phyloP scores from a whole-genome alignment of 2,888 invertebrate genomes.

The Drosophila kanekoi region DNA sequence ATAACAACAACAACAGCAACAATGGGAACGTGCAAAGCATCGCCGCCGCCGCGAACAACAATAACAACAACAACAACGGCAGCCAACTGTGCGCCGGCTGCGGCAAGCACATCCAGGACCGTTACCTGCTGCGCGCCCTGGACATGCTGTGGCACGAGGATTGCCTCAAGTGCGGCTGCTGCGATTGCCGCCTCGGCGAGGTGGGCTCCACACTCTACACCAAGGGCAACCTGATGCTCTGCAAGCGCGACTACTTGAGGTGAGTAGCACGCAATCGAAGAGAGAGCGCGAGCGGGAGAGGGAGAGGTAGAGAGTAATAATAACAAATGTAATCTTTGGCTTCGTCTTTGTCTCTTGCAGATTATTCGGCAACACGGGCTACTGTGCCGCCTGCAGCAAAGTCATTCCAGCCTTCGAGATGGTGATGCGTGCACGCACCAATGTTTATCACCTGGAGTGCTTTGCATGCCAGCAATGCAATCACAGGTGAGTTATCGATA shows the following conservation, averaged over 20 bases:
- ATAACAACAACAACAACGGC: slow-evolving; percentile 82
- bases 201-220: slow-evolving; percentile 98
- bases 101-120: slow-evolving; percentile 96
- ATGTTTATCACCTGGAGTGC: slow-evolving; percentile 99
- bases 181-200: slow-evolving; percentile 98
- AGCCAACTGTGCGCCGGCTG: slow-evolving; percentile 96
- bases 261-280: slow-evolving; percentile 76
- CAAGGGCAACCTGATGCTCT: slow-evolving; percentile 97
- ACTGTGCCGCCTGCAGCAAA: slow-evolving; percentile 98
- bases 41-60: slow-evolving; percentile 73
- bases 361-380: slow-evolving; percentile 97
- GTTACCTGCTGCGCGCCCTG: slow-evolving; percentile 95
- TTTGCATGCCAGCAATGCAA: slow-evolving; percentile 99
- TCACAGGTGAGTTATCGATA: slow-evolving; percentile 91
- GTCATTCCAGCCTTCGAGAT: slow-evolving; percentile 99
- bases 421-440: slow-evolving; percentile 98
- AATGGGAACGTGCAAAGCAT: slow-evolving; percentile 72
- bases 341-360: slow-evolving; percentile 84
- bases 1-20: slow-evolving; percentile 55
- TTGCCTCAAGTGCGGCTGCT: slow-evolving; percentile 98
- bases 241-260: slow-evolving; percentile 98
- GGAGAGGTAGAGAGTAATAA: background rate
- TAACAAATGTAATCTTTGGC: background rate
- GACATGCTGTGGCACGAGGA: slow-evolving; percentile 99
- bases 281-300: background rate